These are phyloP conservation scores for Xestoiulus laeticollis DNA, from an alignment of 2,888 invertebrate genomes.

Conservation along the genomic window DNA sequence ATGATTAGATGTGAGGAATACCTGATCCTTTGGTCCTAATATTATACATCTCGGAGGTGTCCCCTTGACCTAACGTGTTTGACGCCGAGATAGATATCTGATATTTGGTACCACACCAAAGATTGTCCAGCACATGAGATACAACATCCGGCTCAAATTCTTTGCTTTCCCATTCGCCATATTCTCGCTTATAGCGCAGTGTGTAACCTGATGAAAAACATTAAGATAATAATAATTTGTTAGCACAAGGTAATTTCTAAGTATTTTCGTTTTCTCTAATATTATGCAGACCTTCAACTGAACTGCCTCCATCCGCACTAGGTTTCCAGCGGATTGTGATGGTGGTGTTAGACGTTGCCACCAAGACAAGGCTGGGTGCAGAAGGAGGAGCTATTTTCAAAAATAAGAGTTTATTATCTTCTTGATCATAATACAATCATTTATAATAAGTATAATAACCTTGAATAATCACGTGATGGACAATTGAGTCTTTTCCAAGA, in stretches of 20 bases:
- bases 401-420: too few species aligned
- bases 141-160: slow-evolving; percentile 67
- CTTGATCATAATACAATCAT: neutral
- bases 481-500: slow-evolving; percentile 50
- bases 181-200: slow-evolving; percentile 91
- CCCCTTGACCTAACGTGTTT: slow-evolving; percentile 89
- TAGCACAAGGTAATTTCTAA: neutral
- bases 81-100: slow-evolving; percentile 92
- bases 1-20: slow-evolving; percentile 54
- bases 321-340: slow-evolving; percentile 51
- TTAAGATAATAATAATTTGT: neutral
- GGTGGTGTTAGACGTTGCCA: slow-evolving; percentile 44
- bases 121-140: slow-evolving; percentile 77
- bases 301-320: slow-evolving; percentile 46
- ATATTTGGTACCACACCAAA: slow-evolving; percentile 92
- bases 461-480: slow-evolving; percentile 48
- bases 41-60: slow-evolving; percentile 86
- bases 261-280: neutral
- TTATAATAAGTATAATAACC: neutral
- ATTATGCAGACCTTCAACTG: slow-evolving; percentile 3
- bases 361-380: slow-evolving; percentile 33
- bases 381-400: slow-evolving; percentile 45
- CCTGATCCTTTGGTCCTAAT: slow-evolving; percentile 92
- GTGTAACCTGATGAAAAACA: slow-evolving; percentile 74
- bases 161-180: slow-evolving; percentile 91